Evolutionary conservation across 1,140 invertebrate species (phyloP).

Genomic region (Heliconius nattereri): DNA sequence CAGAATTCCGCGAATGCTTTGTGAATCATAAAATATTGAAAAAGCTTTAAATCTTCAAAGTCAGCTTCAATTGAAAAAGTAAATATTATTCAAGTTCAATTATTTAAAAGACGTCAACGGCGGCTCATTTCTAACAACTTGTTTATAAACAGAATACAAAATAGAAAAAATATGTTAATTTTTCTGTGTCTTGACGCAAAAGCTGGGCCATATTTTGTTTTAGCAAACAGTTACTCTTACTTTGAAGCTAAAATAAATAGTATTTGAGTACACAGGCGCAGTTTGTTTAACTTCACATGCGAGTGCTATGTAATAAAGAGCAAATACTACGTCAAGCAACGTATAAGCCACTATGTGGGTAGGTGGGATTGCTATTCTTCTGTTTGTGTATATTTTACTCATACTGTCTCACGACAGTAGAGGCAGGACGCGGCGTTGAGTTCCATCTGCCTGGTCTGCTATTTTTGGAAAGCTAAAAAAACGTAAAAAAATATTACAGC

Average conservation of each 20-base stretch:
- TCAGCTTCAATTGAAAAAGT: background rate
- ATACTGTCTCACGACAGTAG: too few species aligned
- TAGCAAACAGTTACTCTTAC: constrained; percentile 18
- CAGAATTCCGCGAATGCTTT: too few species aligned
- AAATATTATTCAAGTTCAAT: background rate
- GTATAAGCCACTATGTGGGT: background rate
- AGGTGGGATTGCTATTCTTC: too few species aligned
- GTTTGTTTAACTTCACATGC: constrained; percentile 29
- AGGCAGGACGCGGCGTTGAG: too few species aligned
- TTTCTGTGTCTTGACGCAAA: constrained; percentile 23
- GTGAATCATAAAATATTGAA: too few species aligned
- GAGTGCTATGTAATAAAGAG: constrained; percentile 26
- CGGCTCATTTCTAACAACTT: background rate
- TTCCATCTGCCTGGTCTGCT: too few species aligned
- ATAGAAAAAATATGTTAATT: background rate
- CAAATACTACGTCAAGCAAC: background rate
- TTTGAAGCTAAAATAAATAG: constrained; percentile 12
- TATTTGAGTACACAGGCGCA: constrained; percentile 9
- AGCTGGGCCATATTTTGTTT: constrained; percentile 19
- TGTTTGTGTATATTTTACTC: too few species aligned
- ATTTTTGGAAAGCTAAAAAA: too few species aligned
- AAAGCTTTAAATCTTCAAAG: background rate
- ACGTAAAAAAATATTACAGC: too few species aligned
- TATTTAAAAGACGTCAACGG: background rate
- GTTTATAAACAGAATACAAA: background rate